Evolutionary conservation across 2,113 vertebrate species (phyloP).

Genomic region (Corvus hawaiiensis): DNA sequence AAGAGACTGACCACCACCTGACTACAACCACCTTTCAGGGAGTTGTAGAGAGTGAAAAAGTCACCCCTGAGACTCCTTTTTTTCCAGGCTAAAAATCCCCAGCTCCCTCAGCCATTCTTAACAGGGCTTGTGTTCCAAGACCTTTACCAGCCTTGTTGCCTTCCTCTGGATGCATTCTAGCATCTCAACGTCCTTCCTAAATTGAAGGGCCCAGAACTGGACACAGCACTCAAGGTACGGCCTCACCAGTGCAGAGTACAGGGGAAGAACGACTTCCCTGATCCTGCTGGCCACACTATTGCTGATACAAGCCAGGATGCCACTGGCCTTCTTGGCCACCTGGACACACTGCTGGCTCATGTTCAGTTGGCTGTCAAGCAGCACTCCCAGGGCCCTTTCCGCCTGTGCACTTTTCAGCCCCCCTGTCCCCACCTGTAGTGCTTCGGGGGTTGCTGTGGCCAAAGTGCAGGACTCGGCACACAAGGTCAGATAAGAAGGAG

Average conservation of each 20-base stretch:
- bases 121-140: not conserved
- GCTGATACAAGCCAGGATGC: too few relatives aligned
- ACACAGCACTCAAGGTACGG: rapidly evolving
- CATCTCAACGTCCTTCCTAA: not conserved
- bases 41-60: not conserved
- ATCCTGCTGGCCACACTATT: too few relatives aligned
- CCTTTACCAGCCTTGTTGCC: not conserved
- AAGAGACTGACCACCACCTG: not conserved
- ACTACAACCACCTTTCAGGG: not conserved
- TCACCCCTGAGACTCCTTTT: not conserved
- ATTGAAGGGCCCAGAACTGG: not conserved
- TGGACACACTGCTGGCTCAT: too few relatives aligned
- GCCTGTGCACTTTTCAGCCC: too few relatives aligned
- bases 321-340: too few relatives aligned
- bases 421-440: too few relatives aligned
- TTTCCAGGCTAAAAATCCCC: not conserved
- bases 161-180: not conserved
- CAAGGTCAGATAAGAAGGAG: too few relatives aligned
- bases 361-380: too few relatives aligned
- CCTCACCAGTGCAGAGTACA: rapidly evolving
- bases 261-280: not conserved
- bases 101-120: not conserved
- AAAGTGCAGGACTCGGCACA: too few relatives aligned
- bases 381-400: too few relatives aligned
- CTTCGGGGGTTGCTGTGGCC: too few relatives aligned